Base-by-base conservation (phyloP, 2,888 invertebrate genomes). In the Cheilosia vernalis region DNA sequence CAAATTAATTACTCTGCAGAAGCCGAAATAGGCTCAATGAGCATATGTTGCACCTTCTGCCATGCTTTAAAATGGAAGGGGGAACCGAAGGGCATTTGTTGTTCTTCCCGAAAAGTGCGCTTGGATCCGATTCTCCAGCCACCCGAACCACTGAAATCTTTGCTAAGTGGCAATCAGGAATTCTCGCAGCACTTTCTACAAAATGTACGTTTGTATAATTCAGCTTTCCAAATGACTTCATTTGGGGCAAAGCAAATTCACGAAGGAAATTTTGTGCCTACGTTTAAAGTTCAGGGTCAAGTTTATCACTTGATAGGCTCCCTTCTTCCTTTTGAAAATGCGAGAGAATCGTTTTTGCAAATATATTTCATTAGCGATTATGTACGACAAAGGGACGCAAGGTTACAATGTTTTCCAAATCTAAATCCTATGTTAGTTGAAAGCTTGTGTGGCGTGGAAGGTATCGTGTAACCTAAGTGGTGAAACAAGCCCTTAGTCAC, bases 201-300 rank as follows among this genome's bases (percentile, higher is more conserved):
- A 47, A 47, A 47, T 47, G n/a, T 47, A n/a, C 47, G 17, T 1
- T 15, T n/a, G 5, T 47, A 47, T 47, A 47, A 47, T 47, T 47
- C 47, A 7, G 53, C 53, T 9, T 27, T 53, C 53, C 53, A 53
- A 53, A 53, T 53, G 33, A 56, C 56, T n/a, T 56, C 56, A 15
- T 33, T 56, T 56, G 30, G 56, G n/a, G 56, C 37, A 15, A 56
- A 56, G 21, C n/a, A 56, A 33, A 33, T 56, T 9, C 13, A 9
- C 7, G 56, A 30, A 27, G 27, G 27, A 27, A 5, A 27, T 27
- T 27, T 27, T 27, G 6, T 27, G 27, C 27, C 27, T 27, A 56
- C 56, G 6, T 56, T 56, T 56, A 56, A 56, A 17, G 56, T 56
- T 19, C 56, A 56, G 56, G 56, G 56, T 13, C 30, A 33, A 56